A percentile compares a stretch with the other conserved stretches of the same genome.
These are phyloP conservation scores for Choreutis nemorana DNA, from an alignment of 2,888 invertebrate genomes.

Conservation along the genomic window DNA sequence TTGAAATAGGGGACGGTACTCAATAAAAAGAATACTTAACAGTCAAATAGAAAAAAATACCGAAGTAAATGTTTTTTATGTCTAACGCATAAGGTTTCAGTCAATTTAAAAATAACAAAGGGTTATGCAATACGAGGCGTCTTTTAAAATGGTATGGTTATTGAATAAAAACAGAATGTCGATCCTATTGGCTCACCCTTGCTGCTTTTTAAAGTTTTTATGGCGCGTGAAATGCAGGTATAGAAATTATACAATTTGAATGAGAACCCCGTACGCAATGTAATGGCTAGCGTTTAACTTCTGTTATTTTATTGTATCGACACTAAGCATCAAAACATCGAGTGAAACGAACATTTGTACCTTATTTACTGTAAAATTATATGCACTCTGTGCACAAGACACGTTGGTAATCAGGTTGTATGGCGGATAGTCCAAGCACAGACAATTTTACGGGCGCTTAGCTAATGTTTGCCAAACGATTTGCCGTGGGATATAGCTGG, in stretches of 20 bases:
- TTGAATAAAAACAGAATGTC: conserved; percentile 46
- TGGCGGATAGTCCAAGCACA: conserved; percentile 19
- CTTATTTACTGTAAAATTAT: no score
- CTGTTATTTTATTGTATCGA: no score
- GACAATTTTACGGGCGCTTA: conserved; percentile 56
- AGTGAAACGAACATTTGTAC: no score
- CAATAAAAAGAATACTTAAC: no score
- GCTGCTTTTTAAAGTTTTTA: conserved; percentile 39
- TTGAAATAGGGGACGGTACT: no score
- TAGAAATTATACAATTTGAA: conserved; percentile 23
- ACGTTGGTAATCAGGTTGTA: no score
- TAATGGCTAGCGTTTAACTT: conserved; percentile 1
- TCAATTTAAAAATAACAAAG: conserved; percentile 47
- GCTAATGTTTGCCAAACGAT: conserved; percentile 54
- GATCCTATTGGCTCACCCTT: conserved; percentile 29
- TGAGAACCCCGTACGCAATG: conserved; percentile 9
- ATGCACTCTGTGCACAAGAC: no score
- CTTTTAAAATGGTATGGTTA: conserved; percentile 33
- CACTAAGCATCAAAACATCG: no score
- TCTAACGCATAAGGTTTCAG: conserved; percentile 27
- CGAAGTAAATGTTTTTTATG: no score
- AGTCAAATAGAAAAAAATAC: no score
- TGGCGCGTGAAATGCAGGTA: conserved; percentile 44
- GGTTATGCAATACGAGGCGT: conserved; percentile 34
- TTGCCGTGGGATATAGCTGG: conserved; percentile 28